Base-by-base conservation (phyloP, 2,797 vertebrate species). In the Amblyopsis hoosieri region DNA sequence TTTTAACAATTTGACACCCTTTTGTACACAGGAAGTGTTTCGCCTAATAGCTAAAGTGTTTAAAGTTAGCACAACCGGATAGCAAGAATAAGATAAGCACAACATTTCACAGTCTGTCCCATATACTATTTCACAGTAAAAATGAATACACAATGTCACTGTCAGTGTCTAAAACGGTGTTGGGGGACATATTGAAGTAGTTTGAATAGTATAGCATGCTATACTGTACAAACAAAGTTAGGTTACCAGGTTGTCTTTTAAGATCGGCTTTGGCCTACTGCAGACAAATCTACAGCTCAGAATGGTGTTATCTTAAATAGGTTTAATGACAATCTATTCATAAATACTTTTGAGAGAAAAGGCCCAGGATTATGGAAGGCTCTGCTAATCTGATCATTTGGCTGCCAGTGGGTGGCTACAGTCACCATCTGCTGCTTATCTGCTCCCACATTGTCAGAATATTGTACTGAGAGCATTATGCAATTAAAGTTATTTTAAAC, bases 261-360 rank as follows among this genome's bases (percentile, higher is more conserved):
- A 67, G 76, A 76, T 67, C 45, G 23, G 71, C 71, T 69, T 42
- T 42, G 9, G 71, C 45, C 37, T 33, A 42, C 78, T 67, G 23
- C 60, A 81, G 74, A 77, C 69, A 86, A 83, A 89, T 84, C 87
- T 85, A 72, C 75, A 62, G 83, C 83, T 84, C 75, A 76, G 78
- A 69, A 80, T 61, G 19, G 75, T 69, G 83, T 87, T 87, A 88
- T 81, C 86, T 89, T 89, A 88, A 81, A 86, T 60, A 73, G 88
- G 80, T 90, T 90, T 87, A 88, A 78, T 69, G 68, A 76, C 81
- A 57, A 80, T 79, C 74, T 71, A 72, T 81, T 84, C 75, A 78
- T 62, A 61, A 68, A 62, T 62, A 74, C 71, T 73, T 78, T 76
- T 42, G 67, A 74, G 62, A 69, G 56, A 82, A 83, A 75, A 76